phyloP scores from a whole-genome alignment of 1,140 invertebrate genomes.

The Agrilus planipennis region DNA sequence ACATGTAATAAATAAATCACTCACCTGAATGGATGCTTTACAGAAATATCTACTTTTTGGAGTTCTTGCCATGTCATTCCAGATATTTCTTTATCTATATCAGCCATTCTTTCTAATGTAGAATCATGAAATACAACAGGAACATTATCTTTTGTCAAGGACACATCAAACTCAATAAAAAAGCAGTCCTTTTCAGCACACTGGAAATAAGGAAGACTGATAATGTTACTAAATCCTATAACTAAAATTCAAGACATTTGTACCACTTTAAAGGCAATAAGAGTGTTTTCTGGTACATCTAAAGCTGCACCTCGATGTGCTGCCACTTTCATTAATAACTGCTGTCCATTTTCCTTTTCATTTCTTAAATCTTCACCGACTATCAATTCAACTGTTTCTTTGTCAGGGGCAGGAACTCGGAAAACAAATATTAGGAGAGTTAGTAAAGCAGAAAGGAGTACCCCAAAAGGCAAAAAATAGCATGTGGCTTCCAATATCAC shows the following conservation, averaged over 20 bases:
- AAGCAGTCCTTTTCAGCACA: conserved; percentile 50
- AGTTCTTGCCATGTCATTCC: conserved; percentile 52
- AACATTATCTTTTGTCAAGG: conserved; percentile 56
- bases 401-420: conserved; percentile 31
- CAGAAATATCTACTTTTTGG: conserved; percentile 45
- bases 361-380: conserved; percentile 31
- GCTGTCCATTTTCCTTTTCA: conserved; percentile 23
- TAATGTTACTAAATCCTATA: background rate
- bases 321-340: conserved; percentile 40
- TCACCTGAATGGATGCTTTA: conserved; percentile 52
- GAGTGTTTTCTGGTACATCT: conserved; percentile 63
- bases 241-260: conserved; percentile 4
- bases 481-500: too few relatives aligned
- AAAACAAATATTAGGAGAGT: too few relatives aligned
- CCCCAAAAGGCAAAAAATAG: too few relatives aligned
- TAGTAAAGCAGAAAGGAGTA: too few relatives aligned
- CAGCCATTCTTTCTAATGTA: conserved; percentile 54
- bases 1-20: conserved; percentile 5
- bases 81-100: conserved; percentile 40
- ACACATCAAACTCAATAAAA: conserved; percentile 65
- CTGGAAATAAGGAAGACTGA: conserved; percentile 34
- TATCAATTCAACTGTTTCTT: conserved; percentile 30
- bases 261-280: conserved; percentile 55
- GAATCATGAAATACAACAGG: conserved; percentile 65
- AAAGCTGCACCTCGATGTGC: conserved; percentile 56